Evolutionary conservation across 2,113 vertebrate genomes (phyloP).

Genomic region (Megalops atlanticus): DNA sequence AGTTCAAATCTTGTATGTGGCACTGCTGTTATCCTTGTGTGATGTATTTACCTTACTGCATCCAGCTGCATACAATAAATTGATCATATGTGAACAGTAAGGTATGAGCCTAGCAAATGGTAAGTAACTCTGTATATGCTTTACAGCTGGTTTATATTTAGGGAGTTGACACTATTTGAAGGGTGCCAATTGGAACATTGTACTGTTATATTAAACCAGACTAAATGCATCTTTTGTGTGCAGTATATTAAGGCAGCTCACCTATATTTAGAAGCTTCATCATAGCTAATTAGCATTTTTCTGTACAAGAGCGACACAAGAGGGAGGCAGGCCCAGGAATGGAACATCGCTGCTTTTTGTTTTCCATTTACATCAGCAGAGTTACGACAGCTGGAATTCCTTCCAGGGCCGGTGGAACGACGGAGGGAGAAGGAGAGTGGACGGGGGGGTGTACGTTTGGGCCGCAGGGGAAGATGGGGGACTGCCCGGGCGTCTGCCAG

Average conservation of each 20-base stretch:
- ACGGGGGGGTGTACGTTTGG: slow-evolving; percentile 51
- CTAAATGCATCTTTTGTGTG: neutral
- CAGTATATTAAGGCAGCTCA: neutral
- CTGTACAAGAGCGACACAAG: neutral
- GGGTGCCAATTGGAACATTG: too few relatives aligned
- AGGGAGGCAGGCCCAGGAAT: neutral
- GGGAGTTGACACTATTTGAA: slow-evolving; percentile 5
- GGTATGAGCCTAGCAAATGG: too few relatives aligned
- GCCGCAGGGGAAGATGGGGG: neutral
- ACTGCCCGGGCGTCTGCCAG: neutral
- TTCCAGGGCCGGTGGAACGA: too few relatives aligned
- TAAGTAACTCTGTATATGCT: neutral
- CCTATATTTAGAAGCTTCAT: neutral
- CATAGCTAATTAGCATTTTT: neutral
- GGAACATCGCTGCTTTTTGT: neutral
- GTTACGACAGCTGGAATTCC: neutral
- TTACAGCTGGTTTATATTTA: slow-evolving; percentile 4
- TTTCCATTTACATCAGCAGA: slow-evolving; percentile 15
- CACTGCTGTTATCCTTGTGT: too few relatives aligned
- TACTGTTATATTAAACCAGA: too few relatives aligned
- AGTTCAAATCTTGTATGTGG: too few relatives aligned
- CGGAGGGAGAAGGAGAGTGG: neutral
- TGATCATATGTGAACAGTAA: too few relatives aligned
- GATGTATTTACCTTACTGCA: too few relatives aligned
- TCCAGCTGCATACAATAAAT: too few relatives aligned